Base-by-base conservation (phyloP, 2,113 vertebrate genomes). In the Tyrannus savana region DNA sequence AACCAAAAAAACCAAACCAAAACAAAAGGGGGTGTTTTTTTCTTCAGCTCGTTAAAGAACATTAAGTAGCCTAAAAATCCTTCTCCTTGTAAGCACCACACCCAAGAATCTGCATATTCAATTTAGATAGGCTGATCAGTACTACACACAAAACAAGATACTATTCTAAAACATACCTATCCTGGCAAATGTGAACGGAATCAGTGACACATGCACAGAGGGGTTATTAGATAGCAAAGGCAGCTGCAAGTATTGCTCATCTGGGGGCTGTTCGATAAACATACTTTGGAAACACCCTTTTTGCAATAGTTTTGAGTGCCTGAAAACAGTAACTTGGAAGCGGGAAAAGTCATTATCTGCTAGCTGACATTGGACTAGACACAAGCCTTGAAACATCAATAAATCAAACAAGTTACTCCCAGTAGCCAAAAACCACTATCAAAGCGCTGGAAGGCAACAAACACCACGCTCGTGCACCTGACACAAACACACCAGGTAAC, bases 251-350 rank as follows among this genome's bases (percentile, higher is more conserved):
- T 47, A 72, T 23, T 87, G 84, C 19, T 82, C 74, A 71, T 90
- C 82, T 91, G 90, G 50, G 47, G 44, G 33, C 30, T 6, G 5
- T 66, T 12, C n/a, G 95, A 96, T 96, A 96, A 95, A 85, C 33
- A 15, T 15, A 73, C 63, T 84, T 60, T 28, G 60, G 76, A 39
- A 95, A 94, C 82, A 81, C 72, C 52, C 83, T 84, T 83, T 86
- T 33, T 41, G 35, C 75, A 81, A 41, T 46, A 52, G 35, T 19
- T 58, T 22, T 49, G 25, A 83, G 18, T 4, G 6, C 15, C 47
- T 84, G 22, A 81, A 96, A 90, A 95, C 35, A 67, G 12, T 50
- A 50, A 46, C 73, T 86, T 77, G 31, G 39, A 89, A 71, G 35
- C 30, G 18, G 31, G 6, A 79, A 60, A 90, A 49, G 41, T 17